Percentiles rank a stretch among this genome's conserved stretches.
phyloP scores from a whole-genome alignment of 2,888 invertebrate species.

The Himalopsyche japonica region DNA sequence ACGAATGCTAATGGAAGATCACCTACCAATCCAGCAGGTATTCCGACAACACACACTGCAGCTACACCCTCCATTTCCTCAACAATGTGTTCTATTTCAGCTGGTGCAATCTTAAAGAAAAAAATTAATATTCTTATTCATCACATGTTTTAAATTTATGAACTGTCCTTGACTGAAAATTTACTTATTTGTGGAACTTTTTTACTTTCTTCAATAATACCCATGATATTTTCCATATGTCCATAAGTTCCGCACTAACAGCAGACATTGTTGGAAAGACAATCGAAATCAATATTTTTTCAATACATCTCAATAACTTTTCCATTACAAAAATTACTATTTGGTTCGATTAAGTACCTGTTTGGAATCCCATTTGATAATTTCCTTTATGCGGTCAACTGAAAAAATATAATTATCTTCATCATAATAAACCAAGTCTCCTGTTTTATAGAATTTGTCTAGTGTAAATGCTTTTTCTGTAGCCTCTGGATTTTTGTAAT shows the following conservation, averaged over 20 bases:
- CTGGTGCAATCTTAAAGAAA: slow-evolving; percentile 47
- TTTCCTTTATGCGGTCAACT: slow-evolving; percentile 57
- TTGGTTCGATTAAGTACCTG: slow-evolving; percentile 49
- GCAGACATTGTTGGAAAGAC: no score
- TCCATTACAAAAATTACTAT: no score
- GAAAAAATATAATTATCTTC: slow-evolving; percentile 55
- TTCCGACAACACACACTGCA: slow-evolving; percentile 50
- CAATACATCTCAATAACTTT: no score
- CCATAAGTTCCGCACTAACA: no score
- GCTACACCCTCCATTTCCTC: slow-evolving; percentile 46
- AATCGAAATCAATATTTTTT: no score
- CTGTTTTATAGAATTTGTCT: slow-evolving; percentile 58
- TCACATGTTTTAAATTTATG: no score
- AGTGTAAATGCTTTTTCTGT: slow-evolving; percentile 52
- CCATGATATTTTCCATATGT: no score
- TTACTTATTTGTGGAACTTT: no score
- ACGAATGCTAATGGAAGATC: slow-evolving; percentile 44
- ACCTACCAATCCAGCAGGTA: slow-evolving; percentile 46
- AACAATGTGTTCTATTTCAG: slow-evolving; percentile 51
- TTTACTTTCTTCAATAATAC: no score
- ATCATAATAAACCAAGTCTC: slow-evolving; percentile 59
- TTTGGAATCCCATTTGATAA: slow-evolving; percentile 56
- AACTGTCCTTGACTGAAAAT: no score
- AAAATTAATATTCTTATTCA: neutral
- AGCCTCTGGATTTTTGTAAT: slow-evolving; percentile 52